Conservation (phyloP, 2,113 vertebrate species). For the Hemicordylus capensis region DNA sequence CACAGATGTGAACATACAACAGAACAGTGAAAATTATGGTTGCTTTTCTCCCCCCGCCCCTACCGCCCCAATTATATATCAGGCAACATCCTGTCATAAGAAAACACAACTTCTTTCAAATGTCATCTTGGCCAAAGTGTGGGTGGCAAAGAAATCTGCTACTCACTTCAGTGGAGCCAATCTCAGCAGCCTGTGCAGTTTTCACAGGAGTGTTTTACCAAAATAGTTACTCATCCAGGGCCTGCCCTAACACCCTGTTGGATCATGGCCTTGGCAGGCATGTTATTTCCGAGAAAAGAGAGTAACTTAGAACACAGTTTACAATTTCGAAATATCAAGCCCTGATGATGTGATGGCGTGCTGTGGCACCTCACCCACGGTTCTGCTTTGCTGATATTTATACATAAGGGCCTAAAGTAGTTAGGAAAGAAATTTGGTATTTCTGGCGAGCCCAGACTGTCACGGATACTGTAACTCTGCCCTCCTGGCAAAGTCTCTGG, state of each 20-base stretch:
- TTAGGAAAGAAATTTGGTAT: neutral
- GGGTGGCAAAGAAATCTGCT: conserved; percentile 28
- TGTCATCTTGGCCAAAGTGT: neutral
- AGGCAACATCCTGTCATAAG: neutral
- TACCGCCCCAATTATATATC: too few relatives aligned
- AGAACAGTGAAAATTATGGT: neutral
- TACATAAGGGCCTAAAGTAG: neutral
- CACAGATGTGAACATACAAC: neutral
- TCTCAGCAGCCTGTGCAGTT: neutral
- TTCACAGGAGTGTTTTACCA: conserved; percentile 3
- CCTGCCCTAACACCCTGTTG: conserved; percentile 4
- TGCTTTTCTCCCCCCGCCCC: neutral
- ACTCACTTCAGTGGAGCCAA: conserved; percentile 17
- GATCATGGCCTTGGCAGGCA: neutral
- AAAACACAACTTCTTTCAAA: neutral
- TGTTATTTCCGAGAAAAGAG: conserved; percentile 21
- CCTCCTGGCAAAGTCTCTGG: neutral
- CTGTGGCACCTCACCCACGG: neutral
- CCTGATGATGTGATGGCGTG: neutral
- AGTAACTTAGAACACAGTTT: neutral
- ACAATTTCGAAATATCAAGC: conserved; percentile 15
- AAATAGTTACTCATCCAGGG: neutral
- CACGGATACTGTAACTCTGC: neutral
- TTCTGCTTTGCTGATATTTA: neutral
- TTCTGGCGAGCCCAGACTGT: neutral